Percentiles rank a stretch among this genome's conserved stretches.
Evolutionary conservation across 2,888 invertebrate genomes (phyloP).

Genomic region (Leptopilina myrica): DNA sequence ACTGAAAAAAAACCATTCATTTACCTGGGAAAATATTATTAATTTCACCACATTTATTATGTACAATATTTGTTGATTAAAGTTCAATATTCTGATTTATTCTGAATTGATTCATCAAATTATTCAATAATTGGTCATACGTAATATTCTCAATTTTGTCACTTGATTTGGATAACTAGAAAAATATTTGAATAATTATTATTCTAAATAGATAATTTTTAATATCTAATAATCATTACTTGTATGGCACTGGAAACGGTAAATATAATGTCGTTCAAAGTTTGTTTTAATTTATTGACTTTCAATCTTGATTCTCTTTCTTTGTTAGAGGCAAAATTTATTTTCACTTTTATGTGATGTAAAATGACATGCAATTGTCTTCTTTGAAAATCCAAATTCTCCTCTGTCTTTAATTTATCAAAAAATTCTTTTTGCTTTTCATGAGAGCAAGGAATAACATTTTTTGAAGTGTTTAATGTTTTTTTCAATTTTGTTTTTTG

Average conservation of each 20-base stretch:
- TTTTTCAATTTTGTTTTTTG: background rate
- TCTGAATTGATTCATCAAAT: constrained; percentile 53
- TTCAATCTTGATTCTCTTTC: constrained; percentile 46
- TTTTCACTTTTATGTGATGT: constrained; percentile 59
- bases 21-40: too few species aligned
- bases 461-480: background rate
- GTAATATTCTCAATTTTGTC: constrained; percentile 56
- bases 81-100: background rate
- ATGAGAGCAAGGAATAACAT: background rate
- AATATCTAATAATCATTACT: constrained; percentile 52
- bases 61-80: too few species aligned
- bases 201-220: background rate
- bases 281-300: constrained; percentile 55
- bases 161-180: constrained; percentile 36
- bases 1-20: too few species aligned
- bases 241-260: constrained; percentile 59
- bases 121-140: constrained; percentile 53
- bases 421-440: background rate
- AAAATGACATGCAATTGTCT: constrained; percentile 58
- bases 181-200: background rate
- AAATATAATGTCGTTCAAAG: constrained; percentile 63
- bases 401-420: background rate
- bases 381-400: constrained; percentile 19
- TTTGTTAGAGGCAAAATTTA: constrained; percentile 49
- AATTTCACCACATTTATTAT: too few species aligned